Evolutionary conservation across 2,113 vertebrate species (phyloP), one percentile per base, ranked within the genome.

Genomic region (Emydura subglobosa): DNA sequence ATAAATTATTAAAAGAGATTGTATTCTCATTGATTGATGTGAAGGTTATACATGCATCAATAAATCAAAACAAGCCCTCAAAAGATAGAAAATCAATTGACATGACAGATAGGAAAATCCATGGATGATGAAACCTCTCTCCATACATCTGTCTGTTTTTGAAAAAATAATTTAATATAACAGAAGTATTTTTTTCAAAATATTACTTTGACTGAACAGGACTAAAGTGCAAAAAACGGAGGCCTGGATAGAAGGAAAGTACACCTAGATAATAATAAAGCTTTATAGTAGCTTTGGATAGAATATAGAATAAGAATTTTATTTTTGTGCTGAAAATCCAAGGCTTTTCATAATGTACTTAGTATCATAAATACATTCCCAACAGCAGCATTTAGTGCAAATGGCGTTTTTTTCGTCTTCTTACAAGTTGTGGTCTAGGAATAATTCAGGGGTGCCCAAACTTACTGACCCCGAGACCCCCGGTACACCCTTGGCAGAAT

Each of bases 11-110:
- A 83, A 92, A 89, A 42, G 82, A 81, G 11, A 95, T 93, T 92
- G 42, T 89, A 47, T 89, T 97, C 57, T 61, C 88, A 87, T 94
- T 97, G 97, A 97, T 97, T 96, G 59, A 83, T 88, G 42, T 88
- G 91, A 93, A 96, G 86, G 80, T 96, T 97, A 44, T 92, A 61
- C 59, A 88, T 95, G 78, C 88, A 87, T 94, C 92, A 68, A 27
- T 96, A 96, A 97, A 98, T 97, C 91, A 96, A 96, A 96, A 92
- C 86, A 94, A 97, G 80, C n/a, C 81, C 84, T 93, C 68, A 95
- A 93, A 95, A 93, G 79, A 95, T 90, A 90, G 76, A 79, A 97
- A 97, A 97, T 97, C 96, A 95, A 92, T 97, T 91, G 13, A 49
- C 90, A 10, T 85, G 72, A 95, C 49, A 79, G 83, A 79, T 81